Evolutionary conservation across 2,113 vertebrate genomes (phyloP).

Genomic region (Bos indicus): DNA sequence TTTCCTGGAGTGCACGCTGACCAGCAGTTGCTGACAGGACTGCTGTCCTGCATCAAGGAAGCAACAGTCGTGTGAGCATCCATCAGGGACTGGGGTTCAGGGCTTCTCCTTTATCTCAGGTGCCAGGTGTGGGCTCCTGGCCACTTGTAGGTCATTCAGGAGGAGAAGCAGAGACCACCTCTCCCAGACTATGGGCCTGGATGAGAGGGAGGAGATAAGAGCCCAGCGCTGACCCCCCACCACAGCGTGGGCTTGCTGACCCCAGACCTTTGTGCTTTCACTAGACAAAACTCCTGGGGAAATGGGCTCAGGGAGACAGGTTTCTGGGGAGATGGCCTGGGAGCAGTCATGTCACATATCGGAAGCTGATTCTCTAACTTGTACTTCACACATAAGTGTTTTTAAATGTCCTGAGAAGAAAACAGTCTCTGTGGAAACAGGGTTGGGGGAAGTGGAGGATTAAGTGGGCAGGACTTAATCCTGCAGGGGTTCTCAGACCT

Average conservation of each 20-base stretch:
- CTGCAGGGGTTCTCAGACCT: background rate
- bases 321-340: background rate
- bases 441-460: background rate
- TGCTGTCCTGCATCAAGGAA: background rate
- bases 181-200: background rate
- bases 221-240: background rate
- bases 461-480: background rate
- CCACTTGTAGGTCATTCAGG: background rate
- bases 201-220: no score
- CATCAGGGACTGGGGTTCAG: background rate
- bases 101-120: background rate
- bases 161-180: background rate
- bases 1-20: fast-evolving
- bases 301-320: background rate
- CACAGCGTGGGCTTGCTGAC: background rate
- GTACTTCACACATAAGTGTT: no score
- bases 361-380: background rate
- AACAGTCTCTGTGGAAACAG: background rate
- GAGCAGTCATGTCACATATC: background rate
- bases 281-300: background rate
- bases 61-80: fast-evolving
- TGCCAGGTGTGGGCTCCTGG: background rate
- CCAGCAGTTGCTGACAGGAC: background rate
- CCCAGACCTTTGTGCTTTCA: background rate
- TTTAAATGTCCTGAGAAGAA: fast-evolving